phyloP scores from a whole-genome alignment of 2,888 invertebrate species.

The Rotaria sp. region DNA sequence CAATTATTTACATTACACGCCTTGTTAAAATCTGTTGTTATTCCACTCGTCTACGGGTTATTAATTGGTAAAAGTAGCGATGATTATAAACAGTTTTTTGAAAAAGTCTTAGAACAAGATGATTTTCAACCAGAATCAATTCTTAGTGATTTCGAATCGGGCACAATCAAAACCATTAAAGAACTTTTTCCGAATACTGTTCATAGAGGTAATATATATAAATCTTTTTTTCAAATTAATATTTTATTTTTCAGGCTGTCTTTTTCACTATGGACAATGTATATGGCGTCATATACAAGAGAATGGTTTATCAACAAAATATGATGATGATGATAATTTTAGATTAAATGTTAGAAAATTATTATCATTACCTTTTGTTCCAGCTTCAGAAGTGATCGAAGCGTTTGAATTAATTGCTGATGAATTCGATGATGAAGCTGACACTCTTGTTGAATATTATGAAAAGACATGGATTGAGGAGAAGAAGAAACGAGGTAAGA shows the following conservation, averaged over 20 bases:
- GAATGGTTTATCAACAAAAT: background rate
- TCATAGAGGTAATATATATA: background rate
- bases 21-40: background rate
- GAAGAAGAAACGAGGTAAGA: background rate
- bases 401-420: background rate
- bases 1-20: background rate
- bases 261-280: background rate
- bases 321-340: background rate
- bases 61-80: background rate
- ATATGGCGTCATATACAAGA: constrained; percentile 32
- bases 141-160: background rate
- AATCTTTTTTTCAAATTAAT: background rate
- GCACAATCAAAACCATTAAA: background rate
- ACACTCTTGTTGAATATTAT: background rate
- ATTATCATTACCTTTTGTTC: background rate
- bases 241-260: background rate
- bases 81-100: background rate
- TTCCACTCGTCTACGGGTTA: background rate
- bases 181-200: background rate
- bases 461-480: background rate
- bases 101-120: background rate
- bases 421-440: background rate
- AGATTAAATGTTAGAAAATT: background rate
- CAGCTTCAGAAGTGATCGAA: background rate
- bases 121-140: background rate